Base-by-base conservation (phyloP, 2,113 vertebrate genomes). In the Cyprinus carpio region DNA sequence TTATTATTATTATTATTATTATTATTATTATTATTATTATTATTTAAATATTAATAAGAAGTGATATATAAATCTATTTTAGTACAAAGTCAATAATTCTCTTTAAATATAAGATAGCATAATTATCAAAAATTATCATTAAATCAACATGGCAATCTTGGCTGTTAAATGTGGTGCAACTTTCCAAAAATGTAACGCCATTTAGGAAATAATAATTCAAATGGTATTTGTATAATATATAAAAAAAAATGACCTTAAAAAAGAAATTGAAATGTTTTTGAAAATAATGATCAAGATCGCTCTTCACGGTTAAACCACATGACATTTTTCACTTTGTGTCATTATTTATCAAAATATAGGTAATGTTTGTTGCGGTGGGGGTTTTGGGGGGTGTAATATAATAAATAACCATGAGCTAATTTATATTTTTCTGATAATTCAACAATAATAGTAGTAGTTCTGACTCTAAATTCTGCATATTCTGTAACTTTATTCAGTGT, bases 331-430 rank as follows among this genome's bases (percentile, higher is more conserved):
- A 51, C 49, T 18, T 51, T 51, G 15, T 51, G 15, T 5, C 15
- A 5, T 15, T 46, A 46, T 27, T 13, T 12, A 27, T 27, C 60
- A 27, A 11, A 27, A 27, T 64, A 62, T 25, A 62, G 4, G 51
- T 6, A 18, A 54, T 18, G 51, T 54, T 54, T 54, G 6, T 18
- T 54, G 51, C 6, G 51, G 4, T 10, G 43, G 43, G 43, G 11
- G 10, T 1, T 1, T 0, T 0, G 43, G 43, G 10, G 1, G 2
- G 43, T 10, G 0, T 12, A 46, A 46, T 1, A 15, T 0, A 7
- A 29, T 16, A 65, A 65, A 65, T 65, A 65, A 15, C 13, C 27
- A 29, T 29, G 27, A 16, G 13, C 6, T 16, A 0, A 29, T 29
- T 2, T 27, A 13, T 5, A 5, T 13, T 6, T 64, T 54, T 15